These are phyloP conservation scores for Nephotettix cincticeps DNA, from an alignment of 1,140 invertebrate species.

Conservation along the genomic window DNA sequence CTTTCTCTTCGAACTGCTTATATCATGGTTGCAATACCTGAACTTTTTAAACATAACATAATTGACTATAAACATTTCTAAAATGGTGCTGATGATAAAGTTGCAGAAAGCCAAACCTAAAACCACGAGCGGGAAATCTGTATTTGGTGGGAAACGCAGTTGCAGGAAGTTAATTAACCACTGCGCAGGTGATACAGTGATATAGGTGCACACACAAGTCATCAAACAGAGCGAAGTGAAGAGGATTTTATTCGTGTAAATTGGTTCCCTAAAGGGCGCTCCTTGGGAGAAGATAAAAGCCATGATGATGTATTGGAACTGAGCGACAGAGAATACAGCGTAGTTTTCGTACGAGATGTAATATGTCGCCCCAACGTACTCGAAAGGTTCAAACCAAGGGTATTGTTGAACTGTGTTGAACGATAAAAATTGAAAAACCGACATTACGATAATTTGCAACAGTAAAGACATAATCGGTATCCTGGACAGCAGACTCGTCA, in stretches of 20 bases:
- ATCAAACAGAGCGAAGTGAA: conserved; percentile 63
- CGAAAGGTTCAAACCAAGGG: conserved; percentile 69
- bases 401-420: conserved; percentile 64
- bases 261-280: conserved; percentile 80
- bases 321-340: conserved; percentile 80
- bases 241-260: conserved; percentile 76
- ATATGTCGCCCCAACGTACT: conserved; percentile 48
- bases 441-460: conserved; percentile 72
- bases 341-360: conserved; percentile 77
- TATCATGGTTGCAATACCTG: conserved; percentile 53
- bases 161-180: conserved; percentile 63
- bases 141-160: conserved; percentile 63
- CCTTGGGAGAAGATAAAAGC: conserved; percentile 90
- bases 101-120: conserved; percentile 58
- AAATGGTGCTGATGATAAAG: conserved; percentile 55
- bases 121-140: conserved; percentile 61
- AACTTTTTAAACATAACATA: conserved; percentile 58
- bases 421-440: conserved; percentile 64
- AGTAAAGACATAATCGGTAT: conserved; percentile 65
- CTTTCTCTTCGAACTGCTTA: conserved; percentile 59
- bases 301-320: conserved; percentile 92
- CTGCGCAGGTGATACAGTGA: conserved; percentile 64
- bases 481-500: conserved; percentile 64
- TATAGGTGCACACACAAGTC: conserved; percentile 62
- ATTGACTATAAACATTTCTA: conserved; percentile 59